phyloP scores from a whole-genome alignment of 2,888 invertebrate species.

The Ichneumoninae sp. region DNA sequence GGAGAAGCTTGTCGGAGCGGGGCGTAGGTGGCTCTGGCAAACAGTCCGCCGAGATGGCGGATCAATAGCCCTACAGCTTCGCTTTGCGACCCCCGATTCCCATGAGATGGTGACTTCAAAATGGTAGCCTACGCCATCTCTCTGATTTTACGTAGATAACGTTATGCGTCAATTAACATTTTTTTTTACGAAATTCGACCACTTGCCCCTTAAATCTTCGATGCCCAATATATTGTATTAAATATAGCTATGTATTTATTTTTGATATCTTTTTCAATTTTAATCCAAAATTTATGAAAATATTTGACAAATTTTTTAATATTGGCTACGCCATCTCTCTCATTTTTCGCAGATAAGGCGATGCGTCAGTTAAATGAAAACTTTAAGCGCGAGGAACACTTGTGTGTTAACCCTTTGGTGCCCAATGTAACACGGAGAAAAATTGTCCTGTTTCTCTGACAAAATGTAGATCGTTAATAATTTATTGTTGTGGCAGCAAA shows the following conservation, averaged over 20 bases:
- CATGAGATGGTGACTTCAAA: slow-evolving; percentile 71
- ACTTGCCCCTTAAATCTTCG: too few species aligned
- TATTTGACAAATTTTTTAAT: too few species aligned
- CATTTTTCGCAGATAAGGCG: slow-evolving; percentile 54
- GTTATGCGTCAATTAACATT: neutral
- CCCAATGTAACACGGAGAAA: too few species aligned
- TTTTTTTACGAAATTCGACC: neutral
- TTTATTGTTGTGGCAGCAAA: too few species aligned
- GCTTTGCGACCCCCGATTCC: slow-evolving; percentile 63
- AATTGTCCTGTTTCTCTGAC: too few species aligned
- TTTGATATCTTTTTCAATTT: too few species aligned
- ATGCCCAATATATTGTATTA: too few species aligned
- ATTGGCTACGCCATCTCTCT: slow-evolving; percentile 79
- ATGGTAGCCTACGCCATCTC: slow-evolving; percentile 82
- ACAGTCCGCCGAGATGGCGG: slow-evolving; percentile 56
- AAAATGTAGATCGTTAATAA: too few species aligned
- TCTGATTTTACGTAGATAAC: slow-evolving; percentile 66
- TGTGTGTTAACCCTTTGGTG: too few species aligned
- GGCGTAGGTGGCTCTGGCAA: slow-evolving; percentile 80
- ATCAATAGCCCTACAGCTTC: slow-evolving; percentile 77
- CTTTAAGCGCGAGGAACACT: neutral
- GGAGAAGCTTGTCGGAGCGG: slow-evolving; percentile 66
- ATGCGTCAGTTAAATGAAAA: neutral
- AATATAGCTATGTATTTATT: too few species aligned
- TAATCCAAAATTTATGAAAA: too few species aligned